These are phyloP conservation scores for Macroteleia sp. DNA, from an alignment of 2,888 invertebrate genomes.

Conservation along the genomic window DNA sequence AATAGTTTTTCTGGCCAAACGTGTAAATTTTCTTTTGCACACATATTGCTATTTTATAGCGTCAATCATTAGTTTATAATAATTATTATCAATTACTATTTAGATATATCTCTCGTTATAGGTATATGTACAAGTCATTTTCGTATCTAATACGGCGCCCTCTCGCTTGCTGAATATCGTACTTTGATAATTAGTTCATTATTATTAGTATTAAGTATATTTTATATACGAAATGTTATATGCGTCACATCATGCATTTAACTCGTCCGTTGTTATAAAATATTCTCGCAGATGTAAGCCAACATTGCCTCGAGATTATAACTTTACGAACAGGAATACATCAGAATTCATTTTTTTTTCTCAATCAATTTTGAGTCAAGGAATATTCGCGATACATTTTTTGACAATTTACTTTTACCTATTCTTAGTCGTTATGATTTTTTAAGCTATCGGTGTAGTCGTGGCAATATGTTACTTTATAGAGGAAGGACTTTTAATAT, in stretches of 20 bases:
- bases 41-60: constrained; percentile 81
- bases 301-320: constrained; percentile 26
- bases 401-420: constrained; percentile 25
- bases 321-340: constrained; percentile 30
- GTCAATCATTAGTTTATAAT: constrained; percentile 69
- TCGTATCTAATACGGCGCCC: constrained; percentile 51
- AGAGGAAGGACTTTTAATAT: constrained; percentile 46
- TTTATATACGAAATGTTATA: constrained; percentile 57
- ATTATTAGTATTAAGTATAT: constrained; percentile 46
- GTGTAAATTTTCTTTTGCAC: constrained; percentile 80
- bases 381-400: constrained; percentile 33
- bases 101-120: constrained; percentile 58
- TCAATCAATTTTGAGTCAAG: constrained; percentile 30
- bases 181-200: constrained; percentile 52
- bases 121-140: constrained; percentile 61
- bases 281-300: constrained; percentile 31
- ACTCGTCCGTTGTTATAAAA: constrained; percentile 47
- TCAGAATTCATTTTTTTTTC: constrained; percentile 8
- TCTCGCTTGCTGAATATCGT: constrained; percentile 30
- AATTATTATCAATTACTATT: constrained; percentile 58
- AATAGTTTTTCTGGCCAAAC: constrained; percentile 75
- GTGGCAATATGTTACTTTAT: constrained; percentile 43
- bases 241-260: constrained; percentile 42
- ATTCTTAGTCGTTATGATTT: constrained; percentile 33
- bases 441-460: constrained; percentile 52